Percentiles rank a stretch among this genome's conserved stretches.
Evolutionary conservation across 1,140 invertebrate genomes (phyloP).

Genomic region (Heliconius hewitsoni): DNA sequence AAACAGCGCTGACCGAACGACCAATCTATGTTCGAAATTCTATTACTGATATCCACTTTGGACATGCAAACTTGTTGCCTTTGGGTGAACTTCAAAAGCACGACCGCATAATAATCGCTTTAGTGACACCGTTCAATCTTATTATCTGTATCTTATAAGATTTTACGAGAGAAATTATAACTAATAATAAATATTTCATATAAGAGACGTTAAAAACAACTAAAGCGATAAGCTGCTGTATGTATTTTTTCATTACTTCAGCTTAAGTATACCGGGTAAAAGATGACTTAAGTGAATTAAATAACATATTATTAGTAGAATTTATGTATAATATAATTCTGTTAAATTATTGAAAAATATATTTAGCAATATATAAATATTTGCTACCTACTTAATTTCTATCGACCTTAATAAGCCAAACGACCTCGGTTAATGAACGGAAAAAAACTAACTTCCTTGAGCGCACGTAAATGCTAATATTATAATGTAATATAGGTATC

Average conservation of each 20-base stretch:
- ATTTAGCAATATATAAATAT: neutral
- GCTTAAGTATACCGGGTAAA: no score
- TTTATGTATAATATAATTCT: neutral
- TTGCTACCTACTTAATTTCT: conserved; percentile 25
- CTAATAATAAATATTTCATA: neutral
- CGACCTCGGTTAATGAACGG: conserved; percentile 37
- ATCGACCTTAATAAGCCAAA: conserved; percentile 39
- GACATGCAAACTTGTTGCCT: conserved; percentile 41
- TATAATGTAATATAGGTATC: neutral
- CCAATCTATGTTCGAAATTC: conserved; percentile 65
- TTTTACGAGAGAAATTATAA: neutral
- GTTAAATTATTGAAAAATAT: neutral
- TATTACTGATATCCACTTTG: conserved; percentile 68
- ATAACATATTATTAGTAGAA: no score
- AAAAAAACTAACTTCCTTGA: conserved; percentile 36
- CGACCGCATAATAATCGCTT: conserved; percentile 25
- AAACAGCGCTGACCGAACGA: conserved; percentile 61
- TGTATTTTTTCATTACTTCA: no score
- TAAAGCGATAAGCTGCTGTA: no score
- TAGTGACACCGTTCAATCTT: conserved; percentile 20
- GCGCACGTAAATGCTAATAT: conserved; percentile 19
- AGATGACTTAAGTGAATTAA: no score
- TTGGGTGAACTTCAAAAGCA: conserved; percentile 40
- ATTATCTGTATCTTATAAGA: conserved; percentile 1
- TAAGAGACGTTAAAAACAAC: neutral